Evolutionary conservation across 2,888 invertebrate genomes (phyloP).

Genomic region (Campoplex capitator): DNA sequence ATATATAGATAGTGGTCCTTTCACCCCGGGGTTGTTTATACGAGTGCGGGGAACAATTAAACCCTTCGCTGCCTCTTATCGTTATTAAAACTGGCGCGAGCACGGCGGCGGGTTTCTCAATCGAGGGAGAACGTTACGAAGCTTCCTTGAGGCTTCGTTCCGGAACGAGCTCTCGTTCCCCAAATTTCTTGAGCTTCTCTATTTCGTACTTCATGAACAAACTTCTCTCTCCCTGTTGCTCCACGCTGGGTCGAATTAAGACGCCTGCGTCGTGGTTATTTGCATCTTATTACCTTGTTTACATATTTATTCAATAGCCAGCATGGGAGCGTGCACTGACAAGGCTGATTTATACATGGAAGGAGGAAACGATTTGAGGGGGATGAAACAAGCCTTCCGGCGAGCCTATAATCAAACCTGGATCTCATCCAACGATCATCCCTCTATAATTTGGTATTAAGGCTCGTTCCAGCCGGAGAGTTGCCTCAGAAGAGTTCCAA

Average conservation of each 20-base stretch:
- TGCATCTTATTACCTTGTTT: constrained; percentile 84
- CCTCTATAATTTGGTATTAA: constrained; percentile 77
- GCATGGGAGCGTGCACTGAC: constrained; percentile 15
- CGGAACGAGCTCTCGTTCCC: constrained; percentile 44
- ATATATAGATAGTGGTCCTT: not conserved
- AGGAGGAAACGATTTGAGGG: constrained; percentile 51
- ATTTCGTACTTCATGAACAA: not conserved
- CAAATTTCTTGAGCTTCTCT: constrained; percentile 1
- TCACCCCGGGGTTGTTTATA: not conserved
- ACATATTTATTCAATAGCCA: constrained; percentile 80
- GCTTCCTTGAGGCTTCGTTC: constrained; percentile 30
- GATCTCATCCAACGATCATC: constrained; percentile 65
- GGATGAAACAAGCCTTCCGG: constrained; percentile 72
- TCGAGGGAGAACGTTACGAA: constrained; percentile 3
- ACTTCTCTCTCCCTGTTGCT: not conserved
- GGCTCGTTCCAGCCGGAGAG: constrained; percentile 29
- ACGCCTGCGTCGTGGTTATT: constrained; percentile 76
- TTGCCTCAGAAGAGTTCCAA: not conserved
- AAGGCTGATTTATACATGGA: constrained; percentile 9
- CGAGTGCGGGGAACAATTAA: not conserved
- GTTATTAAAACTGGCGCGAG: constrained; percentile 28
- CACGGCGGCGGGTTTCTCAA: not conserved
- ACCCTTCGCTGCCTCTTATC: constrained; percentile 36
- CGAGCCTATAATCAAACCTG: constrained; percentile 62
- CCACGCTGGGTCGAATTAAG: constrained; percentile 64